phyloP scores from a whole-genome alignment of 2,888 invertebrate genomes.

The Drosophila buzzatii region DNA sequence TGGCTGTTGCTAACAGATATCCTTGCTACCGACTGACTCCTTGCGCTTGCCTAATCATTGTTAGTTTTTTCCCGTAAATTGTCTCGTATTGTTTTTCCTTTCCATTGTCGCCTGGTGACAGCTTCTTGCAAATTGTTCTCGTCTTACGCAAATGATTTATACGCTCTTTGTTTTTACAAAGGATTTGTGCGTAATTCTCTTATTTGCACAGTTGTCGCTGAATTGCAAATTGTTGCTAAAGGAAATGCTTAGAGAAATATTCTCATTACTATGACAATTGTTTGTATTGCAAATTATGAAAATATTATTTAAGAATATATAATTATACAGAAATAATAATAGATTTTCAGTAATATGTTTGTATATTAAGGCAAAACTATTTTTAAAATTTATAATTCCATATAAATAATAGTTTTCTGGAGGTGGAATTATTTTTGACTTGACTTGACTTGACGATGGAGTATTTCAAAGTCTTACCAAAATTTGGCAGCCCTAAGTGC shows the following conservation, averaged over 20 bases:
- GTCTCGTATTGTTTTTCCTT: constrained; percentile 37
- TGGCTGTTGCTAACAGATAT: constrained; percentile 33
- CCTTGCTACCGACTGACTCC: constrained; percentile 61
- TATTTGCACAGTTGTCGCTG: constrained; percentile 56
- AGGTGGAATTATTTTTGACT: no score
- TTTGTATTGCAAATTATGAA: background rate
- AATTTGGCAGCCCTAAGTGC: background rate
- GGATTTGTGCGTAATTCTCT: constrained; percentile 35
- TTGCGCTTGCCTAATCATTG: constrained; percentile 51
- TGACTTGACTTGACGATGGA: no score
- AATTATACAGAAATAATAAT: background rate
- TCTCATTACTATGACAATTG: background rate
- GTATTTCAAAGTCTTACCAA: background rate
- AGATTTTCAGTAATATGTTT: no score
- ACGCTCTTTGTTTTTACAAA: constrained; percentile 35
- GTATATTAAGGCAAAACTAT: no score
- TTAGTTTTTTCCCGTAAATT: constrained; percentile 59
- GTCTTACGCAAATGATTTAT: constrained; percentile 62
- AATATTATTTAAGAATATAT: background rate
- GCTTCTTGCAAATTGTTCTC: constrained; percentile 52
- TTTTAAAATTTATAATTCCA: no score
- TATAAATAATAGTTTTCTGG: no score
- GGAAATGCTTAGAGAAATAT: constrained; percentile 3
- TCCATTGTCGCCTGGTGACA: constrained; percentile 53
- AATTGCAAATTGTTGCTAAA: constrained; percentile 27